Conservation (phyloP, 2,797 vertebrate species). For the Pseudomugil gertrudae region DNA sequence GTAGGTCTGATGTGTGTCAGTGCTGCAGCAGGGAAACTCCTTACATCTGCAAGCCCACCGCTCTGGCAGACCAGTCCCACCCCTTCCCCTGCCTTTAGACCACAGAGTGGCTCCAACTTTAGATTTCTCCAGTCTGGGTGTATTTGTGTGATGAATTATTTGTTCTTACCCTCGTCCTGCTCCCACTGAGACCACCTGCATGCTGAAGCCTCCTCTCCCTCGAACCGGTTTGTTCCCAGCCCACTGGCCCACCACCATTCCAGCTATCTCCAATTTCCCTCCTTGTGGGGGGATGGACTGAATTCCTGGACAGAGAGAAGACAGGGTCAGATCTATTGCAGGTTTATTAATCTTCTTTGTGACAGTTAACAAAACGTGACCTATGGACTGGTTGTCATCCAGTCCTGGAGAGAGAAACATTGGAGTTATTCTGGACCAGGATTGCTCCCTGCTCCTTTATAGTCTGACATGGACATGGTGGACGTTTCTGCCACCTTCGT, state of each 20-base stretch:
- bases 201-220: slow-evolving; percentile 89
- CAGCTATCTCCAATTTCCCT: slow-evolving; percentile 93
- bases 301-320: slow-evolving; percentile 77
- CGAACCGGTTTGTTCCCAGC: slow-evolving; percentile 91
- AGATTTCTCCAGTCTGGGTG: rapidly evolving
- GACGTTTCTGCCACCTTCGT: no score
- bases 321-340: neutral
- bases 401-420: no score
- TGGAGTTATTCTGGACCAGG: no score
- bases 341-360: no score
- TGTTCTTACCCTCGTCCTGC: slow-evolving; percentile 87
- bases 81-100: no score
- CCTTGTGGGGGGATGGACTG: slow-evolving; percentile 93
- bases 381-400: no score
- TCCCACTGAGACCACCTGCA: slow-evolving; percentile 93
- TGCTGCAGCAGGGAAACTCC: no score
- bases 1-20: no score
- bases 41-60: no score
- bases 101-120: neutral
- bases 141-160: neutral
- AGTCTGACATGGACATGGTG: no score
- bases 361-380: neutral
- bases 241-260: slow-evolving; percentile 95
- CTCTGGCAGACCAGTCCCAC: no score
- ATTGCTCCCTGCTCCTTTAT: no score